Evolutionary conservation across 2,888 invertebrate genomes (phyloP).

Genomic region (Drosophila rellima): DNA sequence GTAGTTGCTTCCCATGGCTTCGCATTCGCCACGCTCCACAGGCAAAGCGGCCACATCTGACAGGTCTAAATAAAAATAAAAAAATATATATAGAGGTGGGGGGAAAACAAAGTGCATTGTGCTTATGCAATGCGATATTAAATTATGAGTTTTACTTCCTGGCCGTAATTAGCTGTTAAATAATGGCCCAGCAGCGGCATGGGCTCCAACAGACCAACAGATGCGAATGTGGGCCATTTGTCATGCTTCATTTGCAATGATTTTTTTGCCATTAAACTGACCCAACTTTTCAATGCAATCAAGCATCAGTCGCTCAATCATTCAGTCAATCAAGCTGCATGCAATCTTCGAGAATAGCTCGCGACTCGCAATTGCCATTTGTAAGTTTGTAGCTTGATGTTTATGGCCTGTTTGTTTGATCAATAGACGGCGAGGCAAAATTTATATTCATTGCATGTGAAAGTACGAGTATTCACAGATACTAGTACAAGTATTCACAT

Average conservation of each 20-base stretch:
- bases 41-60: slow-evolving; percentile 72
- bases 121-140: slow-evolving; percentile 68
- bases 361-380: slow-evolving; percentile 27
- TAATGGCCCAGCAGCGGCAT: slow-evolving; percentile 63
- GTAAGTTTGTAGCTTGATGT: slow-evolving; percentile 6
- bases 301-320: slow-evolving; percentile 42
- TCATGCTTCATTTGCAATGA: slow-evolving; percentile 72
- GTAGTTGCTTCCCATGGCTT: slow-evolving; percentile 67
- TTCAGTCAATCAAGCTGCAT: slow-evolving; percentile 49
- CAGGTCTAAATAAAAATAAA: slow-evolving; percentile 40
- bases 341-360: slow-evolving; percentile 54
- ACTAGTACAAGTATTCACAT: neutral
- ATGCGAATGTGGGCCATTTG: slow-evolving; percentile 74
- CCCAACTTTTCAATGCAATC: slow-evolving; percentile 64
- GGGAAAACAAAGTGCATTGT: slow-evolving; percentile 59
- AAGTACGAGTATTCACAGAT: slow-evolving; percentile 51
- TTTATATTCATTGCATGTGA: slow-evolving; percentile 68
- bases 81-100: slow-evolving; percentile 12
- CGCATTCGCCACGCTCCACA: slow-evolving; percentile 75
- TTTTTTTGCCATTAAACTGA: slow-evolving; percentile 61
- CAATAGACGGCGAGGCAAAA: slow-evolving; percentile 42
- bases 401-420: slow-evolving; percentile 60
- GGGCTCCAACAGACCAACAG: slow-evolving; percentile 10
- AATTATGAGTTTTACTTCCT: slow-evolving; percentile 74
- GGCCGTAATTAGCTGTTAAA: slow-evolving; percentile 73